Base-by-base conservation (phyloP, 1,140 invertebrate species). In the Maconellicoccus hirsutus region DNA sequence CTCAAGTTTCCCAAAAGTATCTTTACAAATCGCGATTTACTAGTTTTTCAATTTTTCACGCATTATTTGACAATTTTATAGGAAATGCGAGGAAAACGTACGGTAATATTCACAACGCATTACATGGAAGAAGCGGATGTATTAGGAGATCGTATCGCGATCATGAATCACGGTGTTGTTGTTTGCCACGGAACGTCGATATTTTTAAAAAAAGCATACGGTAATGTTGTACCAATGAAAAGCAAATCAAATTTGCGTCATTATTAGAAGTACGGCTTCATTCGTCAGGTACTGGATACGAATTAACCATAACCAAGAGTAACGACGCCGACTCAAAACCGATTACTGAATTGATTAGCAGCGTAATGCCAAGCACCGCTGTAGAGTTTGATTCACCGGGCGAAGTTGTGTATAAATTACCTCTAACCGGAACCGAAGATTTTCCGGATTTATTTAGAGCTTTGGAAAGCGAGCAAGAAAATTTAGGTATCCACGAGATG, bases 61-160 rank as follows among this genome's bases (percentile, higher is more conserved):
- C 39, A 42, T n/a, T 33, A 12, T 33, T 33, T 33, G 29, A 33
- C n/a, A n/a, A 33, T 33, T 33, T 33, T 66, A 19, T 59, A 73
- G 72, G 59, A 33, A 33, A 39, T 73, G 22, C 63, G 72, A 33
- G 73, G 71, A 59, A 59, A 71, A 0, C 71, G 73, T 52, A 96
- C 94, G 1, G 91, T 98, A 75, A 80, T 98, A 3, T 84, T 98
- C 0, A 96, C 94, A 1, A 98, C 96, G 0, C 96, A 98, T 80
- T 96, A 94, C 79, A 97, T 98, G 94, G 96, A 98, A 80, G 96
- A 98, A 82, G 96, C 96, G 3, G 96, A 98, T 81, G 84, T 92
- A n/a, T 82, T 98, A 0, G 94, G 94, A 0, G 94, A 98, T 79
- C 84, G 93, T 73, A 93, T 98, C 74, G 92, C 92, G 1, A 96